A percentile compares a stretch with the other conserved stretches of the same genome.
Conservation (phyloP, 2,113 vertebrate genomes). For the Pangasianodon gigas region DNA sequence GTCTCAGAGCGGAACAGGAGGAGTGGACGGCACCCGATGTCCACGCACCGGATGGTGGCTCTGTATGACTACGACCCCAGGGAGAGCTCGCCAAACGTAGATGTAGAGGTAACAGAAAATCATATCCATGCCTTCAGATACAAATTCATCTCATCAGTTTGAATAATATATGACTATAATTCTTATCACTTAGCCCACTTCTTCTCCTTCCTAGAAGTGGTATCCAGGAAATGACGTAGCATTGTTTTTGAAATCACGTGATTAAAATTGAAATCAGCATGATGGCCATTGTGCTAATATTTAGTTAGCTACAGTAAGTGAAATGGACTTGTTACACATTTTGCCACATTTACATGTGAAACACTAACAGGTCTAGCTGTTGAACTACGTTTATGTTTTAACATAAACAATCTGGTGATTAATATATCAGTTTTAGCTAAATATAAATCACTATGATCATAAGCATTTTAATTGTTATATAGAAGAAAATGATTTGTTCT, state of each 20-base stretch:
- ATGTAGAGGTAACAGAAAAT: slow-evolving; percentile 85
- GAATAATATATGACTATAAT: too few relatives aligned
- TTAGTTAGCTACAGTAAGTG: not conserved
- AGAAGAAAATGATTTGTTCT: not conserved
- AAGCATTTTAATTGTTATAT: not conserved
- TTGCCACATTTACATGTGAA: not conserved
- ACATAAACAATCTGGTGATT: not conserved
- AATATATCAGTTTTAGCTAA: not conserved
- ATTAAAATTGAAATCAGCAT: not conserved
- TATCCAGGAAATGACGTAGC: not conserved
- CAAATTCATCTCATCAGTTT: slow-evolving; percentile 27
- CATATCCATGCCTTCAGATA: slow-evolving; percentile 9
- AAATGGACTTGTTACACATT: not conserved
- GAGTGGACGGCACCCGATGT: slow-evolving; percentile 71
- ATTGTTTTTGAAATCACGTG: not conserved
- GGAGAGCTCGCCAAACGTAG: slow-evolving; percentile 95
- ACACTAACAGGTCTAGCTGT: not conserved
- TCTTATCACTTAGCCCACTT: not conserved
- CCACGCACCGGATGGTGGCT: slow-evolving; percentile 89
- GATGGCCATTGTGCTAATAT: not conserved
- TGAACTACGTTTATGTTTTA: not conserved
- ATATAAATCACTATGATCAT: not conserved
- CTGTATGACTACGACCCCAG: slow-evolving; percentile 94
- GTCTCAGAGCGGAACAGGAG: slow-evolving; percentile 83
- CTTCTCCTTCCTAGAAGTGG: not conserved